A percentile compares a stretch with the other conserved stretches of the same genome.
Evolutionary conservation across 2,888 invertebrate genomes (phyloP).

Genomic region (Diaphora mendica): DNA sequence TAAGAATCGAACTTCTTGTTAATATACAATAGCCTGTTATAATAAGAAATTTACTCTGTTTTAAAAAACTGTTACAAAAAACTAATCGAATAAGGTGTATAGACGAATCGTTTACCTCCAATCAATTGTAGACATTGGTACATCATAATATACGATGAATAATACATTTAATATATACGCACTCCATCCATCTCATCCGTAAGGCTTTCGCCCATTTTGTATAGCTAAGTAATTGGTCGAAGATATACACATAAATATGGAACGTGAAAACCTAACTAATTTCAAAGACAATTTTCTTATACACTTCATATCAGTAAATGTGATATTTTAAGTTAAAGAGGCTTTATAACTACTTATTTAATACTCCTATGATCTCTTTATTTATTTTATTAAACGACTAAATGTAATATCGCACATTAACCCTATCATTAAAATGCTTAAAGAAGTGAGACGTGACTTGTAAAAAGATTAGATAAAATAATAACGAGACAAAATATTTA

Average conservation of each 20-base stretch:
- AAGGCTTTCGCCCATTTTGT: constrained; percentile 49
- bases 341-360: not conserved
- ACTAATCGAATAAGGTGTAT: constrained; percentile 15
- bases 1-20: too few species aligned
- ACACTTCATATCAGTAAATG: not conserved
- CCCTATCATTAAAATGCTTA: not conserved
- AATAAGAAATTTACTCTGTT: too few species aligned
- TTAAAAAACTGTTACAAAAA: too few species aligned
- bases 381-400: not conserved
- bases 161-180: constrained; percentile 60
- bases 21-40: not conserved
- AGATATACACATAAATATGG: constrained; percentile 28
- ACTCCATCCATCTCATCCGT: constrained; percentile 59
- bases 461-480: not conserved
- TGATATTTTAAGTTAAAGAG: not conserved
- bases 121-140: constrained; percentile 49
- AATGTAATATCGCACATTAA: not conserved
- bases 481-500: not conserved
- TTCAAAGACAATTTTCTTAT: not conserved
- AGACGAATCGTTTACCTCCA: constrained; percentile 22
- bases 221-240: constrained; percentile 44
- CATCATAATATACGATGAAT: constrained; percentile 57
- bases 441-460: not conserved
- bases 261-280: not conserved
- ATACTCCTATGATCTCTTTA: not conserved